Base-by-base conservation (phyloP, 1,140 invertebrate species). In the Aphaenogaster ashmeadi region DNA sequence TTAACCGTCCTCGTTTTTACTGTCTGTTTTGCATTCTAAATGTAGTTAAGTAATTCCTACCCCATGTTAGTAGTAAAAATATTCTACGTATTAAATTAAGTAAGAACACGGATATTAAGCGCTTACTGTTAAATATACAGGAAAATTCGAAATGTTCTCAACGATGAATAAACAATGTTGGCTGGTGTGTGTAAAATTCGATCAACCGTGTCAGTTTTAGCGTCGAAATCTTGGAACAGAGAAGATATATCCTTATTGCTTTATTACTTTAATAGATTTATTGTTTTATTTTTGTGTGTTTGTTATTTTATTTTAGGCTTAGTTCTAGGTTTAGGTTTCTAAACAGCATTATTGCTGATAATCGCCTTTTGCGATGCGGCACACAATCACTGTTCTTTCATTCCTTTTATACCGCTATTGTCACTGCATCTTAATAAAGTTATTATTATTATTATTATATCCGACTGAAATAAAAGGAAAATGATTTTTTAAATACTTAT, bases 1-100 rank as follows among this genome's bases (percentile, higher is more conserved):
- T 71, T 81, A 81, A 36, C n/a, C 38, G 38, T 27, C n/a, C 60
- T 1, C 18, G 47, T 41, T 52, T 67, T 50, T 38, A 50, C 47
- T 33, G 7, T 7, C n/a, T n/a, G n/a, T 15, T 72, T 72, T 52
- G 27, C 27, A n/a, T 9, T 11, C 7, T 18, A 44, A 50, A 50
- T 21, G 44, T 44, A 13, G 3, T 6, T 27, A 44, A 33, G 8
- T 60, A 60, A 41, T 27, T 27, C 54, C 11, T 15, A 41, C 6
- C 13, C 36, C 36, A 3, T 38, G 38, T 60, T 60, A 77, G 18
- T 18, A 41, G 21, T 75, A 13, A 21, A 75, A 56, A 41, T n/a
- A 13, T 11, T 56, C 0, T 56, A 41, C 33, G 2, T 33, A 27
- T 38, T 36, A 38, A 54, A 56, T 27, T 41, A 41, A 75, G 6